Conservation (phyloP, 2,888 invertebrate genomes). For the Lochmaea capreae region DNA sequence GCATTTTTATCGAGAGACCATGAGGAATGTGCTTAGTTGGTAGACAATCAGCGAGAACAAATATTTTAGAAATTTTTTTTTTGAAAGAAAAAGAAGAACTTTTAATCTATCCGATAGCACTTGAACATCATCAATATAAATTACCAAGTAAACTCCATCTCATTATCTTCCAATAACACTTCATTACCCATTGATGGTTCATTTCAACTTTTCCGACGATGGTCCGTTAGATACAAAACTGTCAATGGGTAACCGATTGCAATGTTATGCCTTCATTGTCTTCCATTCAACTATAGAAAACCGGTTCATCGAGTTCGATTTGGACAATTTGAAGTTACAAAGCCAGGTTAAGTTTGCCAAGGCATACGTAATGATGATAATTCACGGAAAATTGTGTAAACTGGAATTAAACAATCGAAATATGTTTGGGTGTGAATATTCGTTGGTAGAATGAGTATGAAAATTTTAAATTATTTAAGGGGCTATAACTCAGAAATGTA, state of each 20-base stretch:
- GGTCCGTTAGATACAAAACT: slow-evolving; percentile 9
- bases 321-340: slow-evolving; percentile 22
- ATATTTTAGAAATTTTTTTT: too few species aligned
- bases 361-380: slow-evolving; percentile 30
- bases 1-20: slow-evolving; percentile 23
- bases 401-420: not conserved
- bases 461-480: too few species aligned
- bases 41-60: not conserved
- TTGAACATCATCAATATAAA: slow-evolving; percentile 13
- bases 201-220: slow-evolving; percentile 23
- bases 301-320: slow-evolving; percentile 30
- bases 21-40: not conserved
- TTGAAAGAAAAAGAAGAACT: too few species aligned
- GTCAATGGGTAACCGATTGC: slow-evolving; percentile 31
- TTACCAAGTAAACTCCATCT: slow-evolving; percentile 19
- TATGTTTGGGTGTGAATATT: not conserved
- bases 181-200: slow-evolving; percentile 16
- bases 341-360: slow-evolving; percentile 15
- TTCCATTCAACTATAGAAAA: slow-evolving; percentile 34
- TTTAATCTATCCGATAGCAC: too few species aligned
- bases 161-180: slow-evolving; percentile 32
- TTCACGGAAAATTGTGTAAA: slow-evolving; percentile 14
- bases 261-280: slow-evolving; percentile 31
- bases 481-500: too few species aligned
- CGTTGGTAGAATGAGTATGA: not conserved